These are phyloP conservation scores for Adelognathus sp. DNA, from an alignment of 2,888 invertebrate species.

Conservation along the genomic window DNA sequence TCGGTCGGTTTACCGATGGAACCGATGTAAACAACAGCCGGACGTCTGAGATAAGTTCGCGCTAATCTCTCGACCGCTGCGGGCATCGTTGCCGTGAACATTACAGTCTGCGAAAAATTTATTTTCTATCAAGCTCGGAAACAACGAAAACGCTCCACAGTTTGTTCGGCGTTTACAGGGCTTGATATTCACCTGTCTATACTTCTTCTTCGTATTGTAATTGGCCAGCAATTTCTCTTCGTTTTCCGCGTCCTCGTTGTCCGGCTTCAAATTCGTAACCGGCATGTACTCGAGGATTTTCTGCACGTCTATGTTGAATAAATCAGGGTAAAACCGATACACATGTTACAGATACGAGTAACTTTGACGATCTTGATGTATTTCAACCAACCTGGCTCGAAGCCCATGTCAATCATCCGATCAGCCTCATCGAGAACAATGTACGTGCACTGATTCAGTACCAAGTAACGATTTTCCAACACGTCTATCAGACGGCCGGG, in stretches of 20 bases:
- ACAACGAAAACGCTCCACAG: no score
- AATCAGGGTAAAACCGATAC: background rate
- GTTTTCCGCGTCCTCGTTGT: constrained; percentile 99
- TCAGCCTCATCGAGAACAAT: constrained; percentile 98
- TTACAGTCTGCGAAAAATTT: constrained; percentile 98
- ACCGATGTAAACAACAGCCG: constrained; percentile 98
- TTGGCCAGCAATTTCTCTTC: constrained; percentile 94
- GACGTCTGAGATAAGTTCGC: constrained; percentile 95
- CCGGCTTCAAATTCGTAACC: constrained; percentile 98
- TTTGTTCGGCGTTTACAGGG: background rate
- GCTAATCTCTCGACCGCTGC: constrained; percentile 98
- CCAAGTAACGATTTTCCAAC: constrained; percentile 97
- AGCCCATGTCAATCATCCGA: constrained; percentile 99
- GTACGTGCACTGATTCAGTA: constrained; percentile 98
- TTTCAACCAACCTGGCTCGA: constrained; percentile 88
- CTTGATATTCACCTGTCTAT: constrained; percentile 90
- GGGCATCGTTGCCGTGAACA: constrained; percentile 99
- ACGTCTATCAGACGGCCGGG: constrained; percentile 99
- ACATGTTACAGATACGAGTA: no score
- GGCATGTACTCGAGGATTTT: constrained; percentile 99
- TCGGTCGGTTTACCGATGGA: constrained; percentile 98
- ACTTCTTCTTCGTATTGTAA: constrained; percentile 97
- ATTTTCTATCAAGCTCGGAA: no score
- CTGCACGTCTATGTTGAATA: constrained; percentile 89
- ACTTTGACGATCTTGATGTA: no score